Base-by-base conservation (phyloP, 2,888 invertebrate genomes). In the Beris chalybata region DNA sequence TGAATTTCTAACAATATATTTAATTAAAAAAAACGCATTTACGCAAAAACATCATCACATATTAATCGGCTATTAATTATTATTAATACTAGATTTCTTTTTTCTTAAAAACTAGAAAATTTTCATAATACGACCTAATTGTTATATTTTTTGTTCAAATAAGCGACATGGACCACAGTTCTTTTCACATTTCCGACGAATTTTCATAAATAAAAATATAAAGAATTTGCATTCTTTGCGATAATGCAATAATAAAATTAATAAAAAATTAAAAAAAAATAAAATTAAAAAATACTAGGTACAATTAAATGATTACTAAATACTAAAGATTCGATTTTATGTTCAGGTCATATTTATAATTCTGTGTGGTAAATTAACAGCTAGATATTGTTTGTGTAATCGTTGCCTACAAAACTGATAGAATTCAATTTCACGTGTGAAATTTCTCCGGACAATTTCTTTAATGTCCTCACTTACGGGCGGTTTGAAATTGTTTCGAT, bases 401-500 rank as follows among this genome's bases (percentile, higher is more conserved):
- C 92, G 82, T 76, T 92, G 91, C 72, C 86, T 86, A 78, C 91
- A 92, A 77, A 92, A 93, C 75, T 92, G 89, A 77, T 92, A 93
- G 79, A 92, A 91, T 74, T 93, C 92, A 2, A 92, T 90, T 81
- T 93, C 92, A 57, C 89, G 83, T 0, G 92, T 91, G 79, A 93
- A 91, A 79, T 92, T 92, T 55, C 84, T 85, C 71, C 91, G 84
- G 5, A 93, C 90, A 47, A 92, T 86, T 52, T 91, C 87, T 76
- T 92, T 92, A 5, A 92, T 87, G 72, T 88, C 87, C 74, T 92
- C 90, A 43, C 88, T 88, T 1, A 92, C 93, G 0, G 91, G 90
- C 0, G 93, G 93, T 76, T 94, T 94, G 82, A 93, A 94, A 59
- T 88, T 86, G 80, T 94, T 94, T 71, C 88, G 87, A 80, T 94